Evolutionary conservation across 2,113 vertebrate genomes (phyloP).

Genomic region (Rhinogobius similis): DNA sequence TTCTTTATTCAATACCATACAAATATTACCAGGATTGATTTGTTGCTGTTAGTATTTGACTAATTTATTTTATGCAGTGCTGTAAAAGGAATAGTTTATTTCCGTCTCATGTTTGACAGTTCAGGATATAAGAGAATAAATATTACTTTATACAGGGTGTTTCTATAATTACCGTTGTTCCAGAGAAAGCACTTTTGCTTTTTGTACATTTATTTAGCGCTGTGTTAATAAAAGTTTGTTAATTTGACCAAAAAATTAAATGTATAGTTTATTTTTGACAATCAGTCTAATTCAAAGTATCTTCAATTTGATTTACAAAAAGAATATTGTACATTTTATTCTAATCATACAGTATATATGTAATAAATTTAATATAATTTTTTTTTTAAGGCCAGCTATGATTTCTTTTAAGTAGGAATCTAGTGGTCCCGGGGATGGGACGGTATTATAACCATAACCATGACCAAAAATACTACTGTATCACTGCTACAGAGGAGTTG

Average conservation of each 20-base stretch:
- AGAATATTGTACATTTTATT: background rate
- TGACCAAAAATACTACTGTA: too few relatives aligned
- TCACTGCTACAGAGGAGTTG: too few relatives aligned
- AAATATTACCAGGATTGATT: conserved; percentile 8
- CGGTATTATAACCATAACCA: too few relatives aligned
- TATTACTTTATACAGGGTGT: background rate
- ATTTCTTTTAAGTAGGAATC: background rate
- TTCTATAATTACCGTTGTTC: background rate
- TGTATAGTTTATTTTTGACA: background rate
- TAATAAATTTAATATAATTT: too few relatives aligned
- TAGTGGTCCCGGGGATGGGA: background rate
- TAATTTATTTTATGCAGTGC: too few relatives aligned
- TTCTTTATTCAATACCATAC: conserved; percentile 18
- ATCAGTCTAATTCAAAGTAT: background rate
- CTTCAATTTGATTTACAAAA: background rate
- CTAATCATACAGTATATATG: background rate
- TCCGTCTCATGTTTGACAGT: background rate
- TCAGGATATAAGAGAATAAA: background rate
- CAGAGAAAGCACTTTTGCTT: background rate
- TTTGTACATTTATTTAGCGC: background rate
- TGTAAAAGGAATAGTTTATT: background rate
- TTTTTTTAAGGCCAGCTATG: too few relatives aligned
- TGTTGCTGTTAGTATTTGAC: conserved; percentile 9
- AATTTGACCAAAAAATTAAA: background rate
- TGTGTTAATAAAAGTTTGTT: background rate